phyloP scores from a whole-genome alignment of 2,113 vertebrate species.

The Tyto alba region DNA sequence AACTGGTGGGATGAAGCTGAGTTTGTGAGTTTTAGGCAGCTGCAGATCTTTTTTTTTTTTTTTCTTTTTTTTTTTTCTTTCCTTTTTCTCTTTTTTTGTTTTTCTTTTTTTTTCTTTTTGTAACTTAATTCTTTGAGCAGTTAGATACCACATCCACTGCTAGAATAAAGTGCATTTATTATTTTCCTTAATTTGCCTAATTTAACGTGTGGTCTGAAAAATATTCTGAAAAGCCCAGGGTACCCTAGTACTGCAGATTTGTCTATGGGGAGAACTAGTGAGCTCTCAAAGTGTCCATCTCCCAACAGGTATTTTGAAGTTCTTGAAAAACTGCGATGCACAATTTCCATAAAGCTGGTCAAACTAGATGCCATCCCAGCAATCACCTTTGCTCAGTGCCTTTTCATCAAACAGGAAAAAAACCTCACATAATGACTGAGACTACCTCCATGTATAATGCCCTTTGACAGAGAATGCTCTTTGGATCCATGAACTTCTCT shows the following conservation, averaged over 20 bases:
- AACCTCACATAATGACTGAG: background rate
- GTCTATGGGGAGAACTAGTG: background rate
- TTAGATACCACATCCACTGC: background rate
- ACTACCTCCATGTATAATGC: background rate
- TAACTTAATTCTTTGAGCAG: background rate
- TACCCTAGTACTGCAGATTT: background rate
- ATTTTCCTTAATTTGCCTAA: background rate
- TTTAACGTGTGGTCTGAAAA: background rate
- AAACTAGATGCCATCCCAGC: background rate
- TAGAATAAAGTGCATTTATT: background rate
- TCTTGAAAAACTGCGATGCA: background rate
- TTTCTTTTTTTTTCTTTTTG: background rate
- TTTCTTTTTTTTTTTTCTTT: background rate
- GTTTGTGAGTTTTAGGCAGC: background rate
- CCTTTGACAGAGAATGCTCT: background rate
- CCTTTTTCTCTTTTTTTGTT: background rate
- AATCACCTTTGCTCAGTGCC: background rate
- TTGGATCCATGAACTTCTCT: background rate
- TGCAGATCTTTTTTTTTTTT: background rate
- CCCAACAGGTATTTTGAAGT: background rate
- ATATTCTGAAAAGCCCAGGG: background rate
- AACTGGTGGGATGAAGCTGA: background rate
- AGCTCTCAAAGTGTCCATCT: background rate
- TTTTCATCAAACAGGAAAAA: background rate
- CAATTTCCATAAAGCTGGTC: background rate